These are phyloP conservation scores for Parazoanthus swiftii DNA, from an alignment of 92 coral and sea anemone genomes.

Conservation along the genomic window DNA sequence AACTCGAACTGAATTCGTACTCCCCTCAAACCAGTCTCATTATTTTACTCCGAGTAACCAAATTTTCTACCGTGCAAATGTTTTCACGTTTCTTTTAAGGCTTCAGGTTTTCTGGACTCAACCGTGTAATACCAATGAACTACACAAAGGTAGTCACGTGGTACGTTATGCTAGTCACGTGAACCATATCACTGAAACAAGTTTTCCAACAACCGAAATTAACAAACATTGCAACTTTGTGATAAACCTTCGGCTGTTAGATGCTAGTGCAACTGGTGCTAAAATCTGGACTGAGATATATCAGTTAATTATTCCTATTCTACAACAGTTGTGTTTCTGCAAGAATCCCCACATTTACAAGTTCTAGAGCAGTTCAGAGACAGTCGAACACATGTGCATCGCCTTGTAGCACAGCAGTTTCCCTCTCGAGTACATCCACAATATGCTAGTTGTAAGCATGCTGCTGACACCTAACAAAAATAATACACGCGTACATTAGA, in stretches of 20 bases:
- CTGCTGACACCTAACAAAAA: slow-evolving; percentile 37
- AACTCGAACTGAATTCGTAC: slow-evolving; percentile 2
- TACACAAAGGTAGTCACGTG: background rate
- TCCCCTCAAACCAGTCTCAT: background rate
- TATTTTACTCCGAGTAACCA: background rate
- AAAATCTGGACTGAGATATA: slow-evolving; percentile 25
- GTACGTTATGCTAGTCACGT: slow-evolving; percentile 14
- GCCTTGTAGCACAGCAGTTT: slow-evolving; percentile 23
- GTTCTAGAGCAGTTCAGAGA: slow-evolving; percentile 39
- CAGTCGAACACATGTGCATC: slow-evolving; percentile 47
- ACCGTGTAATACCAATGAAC: background rate
- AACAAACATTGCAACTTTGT: background rate
- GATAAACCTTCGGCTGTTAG: background rate
- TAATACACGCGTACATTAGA: slow-evolving; percentile 36
- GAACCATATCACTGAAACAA: background rate
- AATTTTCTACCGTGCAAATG: background rate
- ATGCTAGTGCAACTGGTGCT: slow-evolving; percentile 25
- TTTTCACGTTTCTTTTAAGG: slow-evolving; percentile 2
- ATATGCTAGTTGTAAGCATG: slow-evolving; percentile 42
- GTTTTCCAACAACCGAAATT: background rate
- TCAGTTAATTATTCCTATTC: slow-evolving; percentile 24
- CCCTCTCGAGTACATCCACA: slow-evolving; percentile 47
- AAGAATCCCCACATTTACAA: slow-evolving; percentile 36
- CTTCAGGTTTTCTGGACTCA: background rate
- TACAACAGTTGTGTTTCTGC: slow-evolving; percentile 31